Conservation (phyloP, 2,113 vertebrate genomes). For the Telmatochromis bifrenatus region DNA sequence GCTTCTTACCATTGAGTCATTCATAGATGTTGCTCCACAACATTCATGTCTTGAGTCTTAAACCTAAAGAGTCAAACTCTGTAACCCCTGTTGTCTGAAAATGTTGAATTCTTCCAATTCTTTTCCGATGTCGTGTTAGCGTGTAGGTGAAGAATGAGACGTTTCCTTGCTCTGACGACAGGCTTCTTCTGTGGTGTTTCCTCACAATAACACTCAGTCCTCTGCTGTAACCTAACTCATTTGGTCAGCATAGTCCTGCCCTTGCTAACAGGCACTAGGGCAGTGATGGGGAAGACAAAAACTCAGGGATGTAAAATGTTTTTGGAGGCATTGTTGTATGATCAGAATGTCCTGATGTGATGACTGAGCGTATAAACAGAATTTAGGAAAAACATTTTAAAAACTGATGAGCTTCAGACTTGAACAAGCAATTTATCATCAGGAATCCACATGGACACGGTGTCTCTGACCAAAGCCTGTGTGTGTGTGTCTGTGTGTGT, state of each 20-base stretch:
- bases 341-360: not conserved
- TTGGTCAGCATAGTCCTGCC: not conserved
- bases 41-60: accelerated
- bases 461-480: not conserved
- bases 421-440: not conserved
- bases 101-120: not conserved
- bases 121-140: not conserved
- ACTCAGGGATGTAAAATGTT: not conserved
- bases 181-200: not conserved
- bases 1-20: not conserved
- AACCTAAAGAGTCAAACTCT: not conserved
- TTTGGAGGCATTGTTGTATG: accelerated
- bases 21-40: not conserved
- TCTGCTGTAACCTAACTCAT: not conserved
- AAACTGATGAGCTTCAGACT: not conserved
- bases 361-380: not conserved
- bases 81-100: not conserved
- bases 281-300: not conserved
- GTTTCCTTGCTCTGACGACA: not conserved
- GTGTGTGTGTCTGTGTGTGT: not conserved
- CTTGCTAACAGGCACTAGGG: not conserved
- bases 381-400: not conserved
- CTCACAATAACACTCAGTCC: not conserved
- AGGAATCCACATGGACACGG: not conserved
- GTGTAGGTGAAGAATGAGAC: not conserved